Evolutionary conservation across 2,797 vertebrate genomes (phyloP), one percentile per base, ranked within the genome.

Genomic region (Acanthis flammea): DNA sequence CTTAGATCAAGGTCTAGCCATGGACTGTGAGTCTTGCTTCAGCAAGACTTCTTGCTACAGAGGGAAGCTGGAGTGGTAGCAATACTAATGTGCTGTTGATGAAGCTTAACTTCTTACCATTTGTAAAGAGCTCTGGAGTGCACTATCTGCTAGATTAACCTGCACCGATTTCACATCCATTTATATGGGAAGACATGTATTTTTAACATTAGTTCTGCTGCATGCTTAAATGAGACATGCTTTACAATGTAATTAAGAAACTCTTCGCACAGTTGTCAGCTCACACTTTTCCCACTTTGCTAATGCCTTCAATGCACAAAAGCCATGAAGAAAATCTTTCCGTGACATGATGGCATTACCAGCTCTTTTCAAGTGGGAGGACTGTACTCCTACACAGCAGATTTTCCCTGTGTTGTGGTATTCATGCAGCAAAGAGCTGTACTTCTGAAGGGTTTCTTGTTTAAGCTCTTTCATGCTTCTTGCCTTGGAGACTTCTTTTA

Each of bases 351-450:
- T 97, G 97, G 98, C 96, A 98, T 98, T 98, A 97, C 98, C 98
- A 95, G 91, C 95, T 96, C 95, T 98, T 98, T 98, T 98, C 93
- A 98, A 97, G 98, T 98, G 96, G 97, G 95, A 97, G 97, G 94
- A 94, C 93, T 96, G 78, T 96, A 97, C 96, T 97, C 98, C 98
- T 97, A 97, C 98, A 97, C 97, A 91, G 98, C 97, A 97, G 97
- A 97, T 97, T 97, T 97, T 93, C 92, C 96, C 97, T 98, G 97
- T 98, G 98, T 98, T 98, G 98, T 98, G 98, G 98, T 98, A 90
- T 95, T 95, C 75, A 81, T 91, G 85, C 96, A 94, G 94, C 96
- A 92, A 91, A 94, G 86, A 97, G 97, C 96, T 90, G 93, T 85
- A 81, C 96, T 97, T 98, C 97, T 88, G 88, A 96, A 97, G 97